Evolutionary conservation across 2,888 invertebrate genomes (phyloP), one percentile per base, ranked within the genome.

Genomic region (Autographa gamma): DNA sequence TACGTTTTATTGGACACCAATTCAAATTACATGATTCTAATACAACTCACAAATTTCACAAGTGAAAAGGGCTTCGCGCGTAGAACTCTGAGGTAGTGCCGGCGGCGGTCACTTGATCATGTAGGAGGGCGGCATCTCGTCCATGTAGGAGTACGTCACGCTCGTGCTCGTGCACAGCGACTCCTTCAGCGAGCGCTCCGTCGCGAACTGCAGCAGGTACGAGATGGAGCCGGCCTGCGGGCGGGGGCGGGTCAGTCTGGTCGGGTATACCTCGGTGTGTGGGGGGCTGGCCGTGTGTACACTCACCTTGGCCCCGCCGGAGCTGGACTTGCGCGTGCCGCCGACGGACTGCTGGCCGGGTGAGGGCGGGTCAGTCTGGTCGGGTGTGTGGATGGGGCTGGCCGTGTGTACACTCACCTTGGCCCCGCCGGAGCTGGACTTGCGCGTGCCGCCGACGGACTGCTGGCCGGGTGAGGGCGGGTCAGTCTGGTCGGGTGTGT

Each of bases 201-300:
- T 66, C 71, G 77, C 74, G 83, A 80, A 85, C 74, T 85, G 84
- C 73, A 85, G 82, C 74, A 85, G 77, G 75, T 82, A 98, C 96
- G 90, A 99, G 98, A 89, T 98, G 97, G 2, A 98, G 98, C 61
- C 98, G 98, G 66, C 99, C 99, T 60, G 99, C 77, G 43, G 16
- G 14, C 43, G 14, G 14, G 16, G 2, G 43, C 16, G 43, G 14
- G 43, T 32, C 2, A 59, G 18, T 6, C 52, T 25, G n/a, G n/a
- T 16, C 14, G 48, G 16, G n/a, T 8, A 8, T 52, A 18, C 7
- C n/a, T n/a, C n/a, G n/a, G n/a, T n/a, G n/a, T n/a, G n/a, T n/a
- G n/a, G n/a, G n/a, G n/a, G n/a, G n/a, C 7, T 16, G 14, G 14
- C 25, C 25, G 25, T 25, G 25, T 25, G 25, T 25, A 8, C 8